A percentile compares a stretch with the other conserved stretches of the same genome.
phyloP scores from a whole-genome alignment of 2,888 invertebrate genomes.

The Auanema freiburgensis region DNA sequence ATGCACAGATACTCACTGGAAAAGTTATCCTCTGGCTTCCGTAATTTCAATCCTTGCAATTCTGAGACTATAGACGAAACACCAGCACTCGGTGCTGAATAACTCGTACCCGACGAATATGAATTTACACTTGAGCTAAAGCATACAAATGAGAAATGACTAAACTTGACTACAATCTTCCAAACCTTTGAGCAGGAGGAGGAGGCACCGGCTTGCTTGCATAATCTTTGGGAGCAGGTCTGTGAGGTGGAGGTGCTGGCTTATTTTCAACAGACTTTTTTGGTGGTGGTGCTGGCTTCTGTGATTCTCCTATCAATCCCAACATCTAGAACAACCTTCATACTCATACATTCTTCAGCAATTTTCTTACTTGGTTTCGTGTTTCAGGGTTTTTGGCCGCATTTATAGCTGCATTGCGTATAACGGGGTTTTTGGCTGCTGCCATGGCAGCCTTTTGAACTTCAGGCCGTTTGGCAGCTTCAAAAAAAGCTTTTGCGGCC shows the following conservation, averaged over 20 bases:
- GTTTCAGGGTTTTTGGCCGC: constrained; percentile 36
- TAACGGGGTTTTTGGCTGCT: constrained; percentile 46
- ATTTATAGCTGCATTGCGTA: constrained; percentile 40
- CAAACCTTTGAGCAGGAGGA: too few species aligned
- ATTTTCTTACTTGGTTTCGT: constrained; percentile 13
- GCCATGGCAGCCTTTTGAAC: constrained; percentile 36
- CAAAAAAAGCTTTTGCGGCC: constrained; percentile 44
- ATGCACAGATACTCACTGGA: too few species aligned
- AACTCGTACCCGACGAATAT: too few species aligned
- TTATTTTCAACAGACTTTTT: constrained; percentile 15
- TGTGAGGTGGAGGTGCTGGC: constrained; percentile 22
- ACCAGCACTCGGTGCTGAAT: too few species aligned
- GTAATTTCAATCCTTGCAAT: too few species aligned
- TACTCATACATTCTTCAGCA: neutral
- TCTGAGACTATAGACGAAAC: too few species aligned
- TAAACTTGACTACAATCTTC: too few species aligned
- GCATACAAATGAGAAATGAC: too few species aligned
- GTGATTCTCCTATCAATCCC: neutral
- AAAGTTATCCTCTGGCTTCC: too few species aligned
- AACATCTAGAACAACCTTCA: constrained; percentile 4
- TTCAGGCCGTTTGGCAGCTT: constrained; percentile 47
- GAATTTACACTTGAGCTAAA: too few species aligned
- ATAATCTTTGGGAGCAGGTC: neutral
- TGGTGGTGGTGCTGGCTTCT: constrained; percentile 9
- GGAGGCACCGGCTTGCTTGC: neutral